A percentile compares a stretch with the other conserved stretches of the same genome.
These are phyloP conservation scores for Ctenomys sociabilis DNA, from an alignment of 2,113 vertebrate species.

Conservation along the genomic window DNA sequence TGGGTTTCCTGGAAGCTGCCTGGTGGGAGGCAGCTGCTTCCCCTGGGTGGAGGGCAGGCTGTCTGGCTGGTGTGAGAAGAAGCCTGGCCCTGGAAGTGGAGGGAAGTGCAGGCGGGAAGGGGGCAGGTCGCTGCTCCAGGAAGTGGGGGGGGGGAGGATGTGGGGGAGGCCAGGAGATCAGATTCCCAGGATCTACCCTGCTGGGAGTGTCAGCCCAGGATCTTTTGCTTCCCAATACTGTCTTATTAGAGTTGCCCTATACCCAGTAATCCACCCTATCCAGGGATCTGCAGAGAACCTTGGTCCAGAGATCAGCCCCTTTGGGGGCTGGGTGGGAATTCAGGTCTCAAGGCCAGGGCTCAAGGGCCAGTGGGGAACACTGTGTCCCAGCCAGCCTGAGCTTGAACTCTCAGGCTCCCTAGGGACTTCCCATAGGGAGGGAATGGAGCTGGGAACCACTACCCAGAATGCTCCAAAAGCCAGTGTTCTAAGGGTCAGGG, in stretches of 20 bases:
- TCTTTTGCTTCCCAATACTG: background rate
- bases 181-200: constrained; percentile 82
- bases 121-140: constrained; percentile 80
- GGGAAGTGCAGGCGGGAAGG: constrained; percentile 81
- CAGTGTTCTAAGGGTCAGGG: background rate
- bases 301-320: background rate
- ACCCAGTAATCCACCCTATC: background rate
- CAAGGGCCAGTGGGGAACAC: constrained; percentile 68
- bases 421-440: constrained; percentile 57
- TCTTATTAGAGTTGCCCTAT: background rate
- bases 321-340: constrained; percentile 49
- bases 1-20: constrained; percentile 76
- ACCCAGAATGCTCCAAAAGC: background rate
- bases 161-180: constrained; percentile 78
- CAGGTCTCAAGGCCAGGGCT: constrained; percentile 59
- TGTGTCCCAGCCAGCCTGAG: constrained; percentile 41
- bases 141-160: constrained; percentile 72
- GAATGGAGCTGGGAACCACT: constrained; percentile 44
- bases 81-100: constrained; percentile 81
- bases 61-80: constrained; percentile 79
- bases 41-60: constrained; percentile 78
- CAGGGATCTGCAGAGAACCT: background rate
- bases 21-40: constrained; percentile 75
- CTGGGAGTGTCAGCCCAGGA: constrained; percentile 73
- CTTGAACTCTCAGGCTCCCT: constrained; percentile 43